Base-by-base conservation (phyloP, 1,140 invertebrate genomes). In the Phymastichus coffea region DNA sequence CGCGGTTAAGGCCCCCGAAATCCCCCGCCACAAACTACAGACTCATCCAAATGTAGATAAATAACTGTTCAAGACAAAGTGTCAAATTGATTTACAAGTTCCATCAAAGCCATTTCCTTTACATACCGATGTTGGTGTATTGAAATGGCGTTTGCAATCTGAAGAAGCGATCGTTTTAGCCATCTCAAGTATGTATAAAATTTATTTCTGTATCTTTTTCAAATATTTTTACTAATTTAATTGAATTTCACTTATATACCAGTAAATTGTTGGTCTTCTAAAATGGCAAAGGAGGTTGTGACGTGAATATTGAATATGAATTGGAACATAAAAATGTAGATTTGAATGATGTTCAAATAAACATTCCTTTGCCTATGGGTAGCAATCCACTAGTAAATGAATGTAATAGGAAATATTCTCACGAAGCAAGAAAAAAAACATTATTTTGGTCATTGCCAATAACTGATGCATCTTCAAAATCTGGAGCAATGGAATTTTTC, bases 231-330 rank as follows among this genome's bases (percentile, higher is more conserved):
- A 37, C n/a, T n/a, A n/a, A n/a, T n/a, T 14, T 17, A 28, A 1
- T 43, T 17, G 9, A 15, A 26, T 54, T 54, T 38, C 25, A 3
- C 33, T 51, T 28, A 26, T 59, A 52, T 37, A 60, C 44, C 69
- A 96, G 93, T 99, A 67, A 99, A 98, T 76, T 98, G 95, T 79
- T 99, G 97, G 96, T 95, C 97, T n/a, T 95, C 95, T 25, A 98
- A 77, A 93, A 92, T 71, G 90, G 91, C 1, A 88, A 87, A 72
- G 92, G 90, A 57, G 91, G 92, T 33, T 98, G 95, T 75, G 95
- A 98, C 79, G 95, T 99, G 2, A 99, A 98, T 78, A 98, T 99
- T 74, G 96, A 99, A 78, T 99, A 98, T 74, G 95, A 97, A 78
- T 82, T 99, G 52, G 90, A 97, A 74, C 88, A 94, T 64, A 80